Percentiles rank a stretch among this genome's conserved stretches.
phyloP scores from a whole-genome alignment of 2,888 invertebrate genomes.

The Ptilodon capucinus region DNA sequence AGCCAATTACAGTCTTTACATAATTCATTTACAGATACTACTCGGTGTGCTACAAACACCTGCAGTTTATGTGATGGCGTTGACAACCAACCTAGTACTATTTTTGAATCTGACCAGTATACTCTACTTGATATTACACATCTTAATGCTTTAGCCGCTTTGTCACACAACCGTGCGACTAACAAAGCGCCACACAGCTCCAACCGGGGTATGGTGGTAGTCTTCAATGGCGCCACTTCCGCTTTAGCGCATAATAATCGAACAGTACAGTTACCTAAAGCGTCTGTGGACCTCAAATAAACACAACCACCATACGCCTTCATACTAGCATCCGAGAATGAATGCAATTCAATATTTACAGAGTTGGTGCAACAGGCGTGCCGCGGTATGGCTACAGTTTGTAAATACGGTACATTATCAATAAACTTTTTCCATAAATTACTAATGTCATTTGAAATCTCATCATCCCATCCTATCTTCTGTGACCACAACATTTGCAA shows the following conservation, averaged over 20 bases:
- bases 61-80: not conserved
- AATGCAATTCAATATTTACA: constrained; percentile 1
- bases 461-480: constrained; percentile 5
- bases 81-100: constrained; percentile 5
- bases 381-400: constrained; percentile 1
- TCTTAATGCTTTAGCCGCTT: constrained; percentile 2
- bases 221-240: constrained; percentile 6
- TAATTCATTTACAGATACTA: constrained; percentile 1
- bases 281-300: not conserved
- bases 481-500: constrained; percentile 1
- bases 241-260: constrained; percentile 3
- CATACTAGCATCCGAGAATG: constrained; percentile 4
- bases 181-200: constrained; percentile 3
- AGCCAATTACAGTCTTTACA: not conserved
- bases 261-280: not conserved
- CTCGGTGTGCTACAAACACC: constrained; percentile 1
- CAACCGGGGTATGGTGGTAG: constrained; percentile 4
- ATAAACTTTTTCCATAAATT: constrained; percentile 2
- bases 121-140: not conserved
- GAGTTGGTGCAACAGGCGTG: constrained; percentile 1
- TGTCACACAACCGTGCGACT: constrained; percentile 1
- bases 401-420: constrained; percentile 1
- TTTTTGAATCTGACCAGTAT: constrained; percentile 5
- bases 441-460: not conserved
- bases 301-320: constrained; percentile 5